A percentile compares a stretch with the other conserved stretches of the same genome.
These are phyloP conservation scores for Cerastoderma edule DNA, from an alignment of 2,888 invertebrate genomes.

Conservation along the genomic window DNA sequence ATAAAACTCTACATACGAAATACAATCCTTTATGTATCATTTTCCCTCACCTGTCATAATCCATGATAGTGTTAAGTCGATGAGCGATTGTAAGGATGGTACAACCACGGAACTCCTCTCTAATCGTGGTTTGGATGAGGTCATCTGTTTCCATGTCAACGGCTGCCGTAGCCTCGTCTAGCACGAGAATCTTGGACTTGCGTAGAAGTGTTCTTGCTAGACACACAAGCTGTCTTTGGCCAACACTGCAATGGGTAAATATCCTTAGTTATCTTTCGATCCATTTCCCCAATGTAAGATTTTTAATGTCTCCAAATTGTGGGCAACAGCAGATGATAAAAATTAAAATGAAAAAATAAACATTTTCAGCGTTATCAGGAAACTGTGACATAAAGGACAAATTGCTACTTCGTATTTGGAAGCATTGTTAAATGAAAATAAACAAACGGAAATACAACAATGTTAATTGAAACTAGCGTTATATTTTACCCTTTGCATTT, in stretches of 20 bases:
- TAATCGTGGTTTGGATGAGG: conserved; percentile 92
- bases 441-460: too few relatives aligned
- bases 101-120: conserved; percentile 90
- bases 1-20: background rate
- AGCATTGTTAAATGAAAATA: too few relatives aligned
- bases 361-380: too few relatives aligned
- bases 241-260: conserved; percentile 62
- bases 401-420: too few relatives aligned
- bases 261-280: too few relatives aligned
- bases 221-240: conserved; percentile 68
- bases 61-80: conserved; percentile 95
- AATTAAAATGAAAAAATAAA: too few relatives aligned
- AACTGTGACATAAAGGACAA: too few relatives aligned
- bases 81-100: conserved; percentile 96
- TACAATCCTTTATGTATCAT: conserved; percentile 83
- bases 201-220: conserved; percentile 72
- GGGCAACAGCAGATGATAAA: too few relatives aligned
- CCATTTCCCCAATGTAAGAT: too few relatives aligned
- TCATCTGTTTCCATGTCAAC: conserved; percentile 85
- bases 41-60: conserved; percentile 86
- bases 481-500: too few relatives aligned
- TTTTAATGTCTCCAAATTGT: too few relatives aligned
- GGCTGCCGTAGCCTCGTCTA: conserved; percentile 80
- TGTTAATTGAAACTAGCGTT: too few relatives aligned
- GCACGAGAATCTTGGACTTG: conserved; percentile 75